A percentile compares a stretch with the other conserved stretches of the same genome.
Evolutionary conservation across 2,113 vertebrate species (phyloP).

Genomic region (Illadopsis cleaveri): DNA sequence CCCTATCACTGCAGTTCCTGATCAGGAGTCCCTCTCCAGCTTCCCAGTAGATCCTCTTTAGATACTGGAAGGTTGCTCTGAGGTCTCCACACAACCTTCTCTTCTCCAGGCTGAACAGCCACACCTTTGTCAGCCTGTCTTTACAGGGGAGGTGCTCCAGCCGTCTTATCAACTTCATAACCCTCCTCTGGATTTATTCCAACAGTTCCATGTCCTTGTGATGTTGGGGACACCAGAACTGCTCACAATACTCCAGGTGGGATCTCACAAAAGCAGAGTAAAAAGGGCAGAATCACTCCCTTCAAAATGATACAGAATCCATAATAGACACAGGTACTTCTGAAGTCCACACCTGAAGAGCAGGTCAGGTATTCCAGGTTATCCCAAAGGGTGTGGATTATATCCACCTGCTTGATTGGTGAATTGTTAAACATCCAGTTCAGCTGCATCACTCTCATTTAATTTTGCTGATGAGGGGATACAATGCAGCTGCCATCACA

Average conservation of each 20-base stretch:
- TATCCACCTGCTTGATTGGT: neutral
- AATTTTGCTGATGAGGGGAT: neutral
- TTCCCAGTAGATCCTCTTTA: neutral
- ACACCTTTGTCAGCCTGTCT: neutral
- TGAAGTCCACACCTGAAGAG: neutral
- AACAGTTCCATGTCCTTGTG: neutral
- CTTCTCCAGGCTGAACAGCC: neutral
- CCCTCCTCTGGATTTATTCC: neutral
- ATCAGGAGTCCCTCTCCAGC: neutral
- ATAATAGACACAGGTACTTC: neutral
- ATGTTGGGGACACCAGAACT: neutral
- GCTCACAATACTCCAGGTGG: too few species aligned
- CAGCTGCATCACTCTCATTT: neutral
- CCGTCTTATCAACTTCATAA: neutral
- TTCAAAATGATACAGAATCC: neutral
- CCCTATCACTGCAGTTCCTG: neutral
- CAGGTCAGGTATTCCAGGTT: neutral
- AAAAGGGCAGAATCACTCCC: neutral
- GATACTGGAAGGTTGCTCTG: neutral
- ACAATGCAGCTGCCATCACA: neutral
- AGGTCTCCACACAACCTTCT: neutral
- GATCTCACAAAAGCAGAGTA: neutral
- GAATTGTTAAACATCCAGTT: neutral
- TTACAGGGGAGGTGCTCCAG: neutral
- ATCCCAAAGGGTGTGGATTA: neutral